Conservation (phyloP, 1,140 invertebrate species). For the Sitophilus oryzae region DNA sequence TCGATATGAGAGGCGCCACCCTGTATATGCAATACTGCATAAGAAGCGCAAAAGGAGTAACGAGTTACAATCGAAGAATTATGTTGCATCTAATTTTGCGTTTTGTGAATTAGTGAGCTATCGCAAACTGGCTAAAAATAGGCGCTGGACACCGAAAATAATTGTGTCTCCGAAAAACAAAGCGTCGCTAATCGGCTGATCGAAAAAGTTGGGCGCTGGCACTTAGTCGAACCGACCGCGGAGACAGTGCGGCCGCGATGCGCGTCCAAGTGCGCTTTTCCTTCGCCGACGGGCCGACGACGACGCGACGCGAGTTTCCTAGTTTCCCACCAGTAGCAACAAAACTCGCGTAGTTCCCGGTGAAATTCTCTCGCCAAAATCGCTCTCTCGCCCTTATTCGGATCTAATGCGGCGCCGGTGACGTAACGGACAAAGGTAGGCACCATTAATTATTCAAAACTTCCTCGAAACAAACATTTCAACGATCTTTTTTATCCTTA, state of each 20-base stretch:
- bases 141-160: not conserved
- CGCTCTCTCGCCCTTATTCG: conserved; percentile 25
- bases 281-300: conserved; percentile 14
- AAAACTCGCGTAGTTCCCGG: conserved; percentile 24
- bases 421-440: conserved; percentile 29
- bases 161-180: conserved; percentile 5
- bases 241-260: conserved; percentile 22
- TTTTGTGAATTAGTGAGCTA: no score
- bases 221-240: conserved; percentile 23
- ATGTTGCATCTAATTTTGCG: no score
- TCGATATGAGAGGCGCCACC: no score
- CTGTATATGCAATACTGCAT: no score
- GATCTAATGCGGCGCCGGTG: conserved; percentile 33
- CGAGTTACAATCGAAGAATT: no score
- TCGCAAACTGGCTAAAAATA: no score
- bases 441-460: not conserved
- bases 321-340: conserved; percentile 34
- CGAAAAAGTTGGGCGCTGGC: conserved; percentile 21
- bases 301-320: conserved; percentile 28
- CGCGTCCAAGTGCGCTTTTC: conserved; percentile 22
- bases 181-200: conserved; percentile 19
- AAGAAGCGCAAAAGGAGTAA: no score
- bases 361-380: conserved; percentile 15
- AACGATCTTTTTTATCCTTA: no score
- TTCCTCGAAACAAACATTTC: no score